These are phyloP conservation scores for Parotocinclus haroldoi DNA, from an alignment of 2,797 vertebrate genomes.

Conservation along the genomic window DNA sequence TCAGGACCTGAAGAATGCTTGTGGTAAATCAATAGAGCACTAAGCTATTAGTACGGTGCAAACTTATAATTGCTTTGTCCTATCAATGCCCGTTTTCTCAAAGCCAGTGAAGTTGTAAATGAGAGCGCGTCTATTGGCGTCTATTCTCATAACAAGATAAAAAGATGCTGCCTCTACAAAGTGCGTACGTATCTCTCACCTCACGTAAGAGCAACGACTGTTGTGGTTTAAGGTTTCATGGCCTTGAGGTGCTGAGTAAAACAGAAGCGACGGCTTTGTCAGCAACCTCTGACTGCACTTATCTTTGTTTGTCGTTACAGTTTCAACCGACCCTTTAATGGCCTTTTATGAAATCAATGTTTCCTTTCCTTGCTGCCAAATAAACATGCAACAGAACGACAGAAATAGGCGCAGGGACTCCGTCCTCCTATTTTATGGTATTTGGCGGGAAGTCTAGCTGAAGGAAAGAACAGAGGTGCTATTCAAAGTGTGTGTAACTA, in stretches of 20 bases:
- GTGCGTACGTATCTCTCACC: not conserved
- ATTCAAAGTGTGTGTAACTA: too few species aligned
- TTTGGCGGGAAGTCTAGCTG: too few species aligned
- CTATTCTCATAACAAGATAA: conserved; percentile 3
- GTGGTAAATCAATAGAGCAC: conserved; percentile 30
- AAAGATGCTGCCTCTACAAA: not conserved
- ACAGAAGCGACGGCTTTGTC: too few species aligned
- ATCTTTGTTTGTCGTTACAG: conserved; percentile 56
- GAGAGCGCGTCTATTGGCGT: too few species aligned
- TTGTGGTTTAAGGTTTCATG: too few species aligned
- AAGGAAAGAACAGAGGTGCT: too few species aligned
- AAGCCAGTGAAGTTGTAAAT: too few species aligned
- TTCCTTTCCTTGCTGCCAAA: conserved; percentile 49
- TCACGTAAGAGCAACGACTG: not conserved
- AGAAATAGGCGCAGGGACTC: too few species aligned
- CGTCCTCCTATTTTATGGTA: too few species aligned
- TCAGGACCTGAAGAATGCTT: conserved; percentile 23
- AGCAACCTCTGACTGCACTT: too few species aligned
- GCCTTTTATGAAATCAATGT: conserved; percentile 68
- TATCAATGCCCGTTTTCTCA: not conserved
- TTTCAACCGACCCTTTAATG: conserved; percentile 52
- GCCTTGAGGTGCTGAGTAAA: too few species aligned
- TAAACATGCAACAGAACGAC: conserved; percentile 45
- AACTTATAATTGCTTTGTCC: conserved; percentile 20
- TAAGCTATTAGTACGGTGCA: conserved; percentile 11